Base-by-base conservation (phyloP, 2,797 vertebrate species). In the Danio tinwini region DNA sequence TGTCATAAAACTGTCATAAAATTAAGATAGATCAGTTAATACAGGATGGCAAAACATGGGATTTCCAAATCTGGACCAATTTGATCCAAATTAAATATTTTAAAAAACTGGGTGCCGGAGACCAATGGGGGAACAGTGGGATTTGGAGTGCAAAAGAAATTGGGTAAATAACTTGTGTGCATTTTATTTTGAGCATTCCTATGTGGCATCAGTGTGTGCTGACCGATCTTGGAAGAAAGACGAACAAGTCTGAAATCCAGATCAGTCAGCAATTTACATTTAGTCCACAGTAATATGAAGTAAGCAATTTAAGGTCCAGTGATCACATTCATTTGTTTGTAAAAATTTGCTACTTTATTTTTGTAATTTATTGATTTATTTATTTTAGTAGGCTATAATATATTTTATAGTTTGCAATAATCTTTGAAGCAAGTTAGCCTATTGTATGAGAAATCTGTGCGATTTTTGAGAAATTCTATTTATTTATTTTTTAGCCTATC, bases 251-350 rank as follows among this genome's bases (percentile, higher is more conserved):
- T 7, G 50, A 16, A 50, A 53, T 50, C 16, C 2, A 50, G n/a
- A 16, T 52, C 50, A 52, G 50, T 53, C 50, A 53, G 47, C 47
- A 53, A 53, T 53, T n/a, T 53, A 53, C 50, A 53, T 53, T 53
- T 53, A 2, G 6, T 53, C n/a, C 11, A 47, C 4, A 53, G 14
- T 53, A 53, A n/a, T 53, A 53, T 53, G 50, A 16, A 52, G 50
- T 52, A 8, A 52, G 16, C 50, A 53, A 53, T 0, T 2, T 50
- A n/a, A 53, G 16, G 14, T n/a, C 50, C 50, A 49, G 47, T 49
- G 11, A 49, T 49, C 3, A 49, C 1, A 49, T 49, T 49, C 0
- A 49, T 49, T 49, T 13, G 12, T 53, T n/a, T 53, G 50, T 17
- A n/a, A n/a, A n/a, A 52, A 11, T 10, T 10, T 2, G 1, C 16